These are phyloP conservation scores for Unio pictorum DNA, from an alignment of 2,888 invertebrate genomes.

Conservation along the genomic window DNA sequence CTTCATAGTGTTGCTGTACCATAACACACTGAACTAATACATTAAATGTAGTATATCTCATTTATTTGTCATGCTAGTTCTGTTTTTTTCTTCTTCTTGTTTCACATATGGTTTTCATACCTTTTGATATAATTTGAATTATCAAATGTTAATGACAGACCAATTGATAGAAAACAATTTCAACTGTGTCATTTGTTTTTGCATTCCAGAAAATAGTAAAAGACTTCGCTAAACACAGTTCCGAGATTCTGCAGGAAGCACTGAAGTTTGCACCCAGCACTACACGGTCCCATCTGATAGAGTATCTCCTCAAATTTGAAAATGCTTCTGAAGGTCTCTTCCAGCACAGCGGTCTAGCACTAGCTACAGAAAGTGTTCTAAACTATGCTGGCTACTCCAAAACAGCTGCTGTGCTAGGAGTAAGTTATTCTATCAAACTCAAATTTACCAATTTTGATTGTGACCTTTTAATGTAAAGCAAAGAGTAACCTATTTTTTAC, in stretches of 20 bases:
- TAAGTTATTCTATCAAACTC: slow-evolving; percentile 27
- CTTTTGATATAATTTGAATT: too few species aligned
- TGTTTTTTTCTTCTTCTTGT: neutral
- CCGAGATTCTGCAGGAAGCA: slow-evolving; percentile 95
- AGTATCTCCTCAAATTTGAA: slow-evolving; percentile 69
- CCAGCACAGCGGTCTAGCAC: slow-evolving; percentile 89
- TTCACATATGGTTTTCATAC: neutral
- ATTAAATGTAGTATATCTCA: neutral
- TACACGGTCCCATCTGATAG: slow-evolving; percentile 94
- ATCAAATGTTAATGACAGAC: too few species aligned
- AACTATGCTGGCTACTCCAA: slow-evolving; percentile 82
- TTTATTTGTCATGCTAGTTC: neutral
- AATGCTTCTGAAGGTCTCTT: slow-evolving; percentile 60
- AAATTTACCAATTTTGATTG: too few species aligned
- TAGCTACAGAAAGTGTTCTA: slow-evolving; percentile 90
- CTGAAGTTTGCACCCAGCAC: slow-evolving; percentile 99
- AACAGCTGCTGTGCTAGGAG: slow-evolving; percentile 63
- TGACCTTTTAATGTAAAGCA: too few species aligned
- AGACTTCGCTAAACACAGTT: slow-evolving; percentile 94
- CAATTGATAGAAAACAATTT: too few species aligned
- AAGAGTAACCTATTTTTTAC: too few species aligned
- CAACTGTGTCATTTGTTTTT: slow-evolving; percentile 1
- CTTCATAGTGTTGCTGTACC: too few species aligned
- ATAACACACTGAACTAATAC: too few species aligned
- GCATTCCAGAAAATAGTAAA: slow-evolving; percentile 84